Conservation (phyloP, 1,140 invertebrate species). For the Drosophila cardini region DNA sequence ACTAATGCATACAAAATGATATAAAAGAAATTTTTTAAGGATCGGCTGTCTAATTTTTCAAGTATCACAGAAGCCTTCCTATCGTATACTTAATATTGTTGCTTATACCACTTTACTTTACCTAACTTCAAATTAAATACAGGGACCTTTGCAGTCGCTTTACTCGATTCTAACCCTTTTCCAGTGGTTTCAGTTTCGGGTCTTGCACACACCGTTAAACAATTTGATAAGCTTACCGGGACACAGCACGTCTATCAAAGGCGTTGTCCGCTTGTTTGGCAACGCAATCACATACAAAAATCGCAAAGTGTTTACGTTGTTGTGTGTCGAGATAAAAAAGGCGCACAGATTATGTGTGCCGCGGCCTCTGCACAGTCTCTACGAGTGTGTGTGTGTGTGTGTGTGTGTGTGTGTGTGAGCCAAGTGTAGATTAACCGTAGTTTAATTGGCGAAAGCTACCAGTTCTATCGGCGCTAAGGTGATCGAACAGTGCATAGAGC, state of each 20-base stretch:
- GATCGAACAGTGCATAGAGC: conserved; percentile 67
- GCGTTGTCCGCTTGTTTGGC: conserved; percentile 51
- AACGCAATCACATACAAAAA: conserved; percentile 56
- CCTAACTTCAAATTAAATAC: no score
- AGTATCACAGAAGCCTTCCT: no score
- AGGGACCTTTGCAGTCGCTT: no score
- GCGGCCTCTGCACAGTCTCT: conserved; percentile 14
- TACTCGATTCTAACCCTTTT: no score
- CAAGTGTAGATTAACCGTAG: conserved; percentile 72
- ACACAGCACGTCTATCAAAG: conserved; percentile 43
- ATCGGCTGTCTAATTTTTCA: no score
- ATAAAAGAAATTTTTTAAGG: no score
- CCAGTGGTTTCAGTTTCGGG: not conserved
- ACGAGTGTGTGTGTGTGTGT: conserved; percentile 1
- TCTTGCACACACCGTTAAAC: conserved; percentile 20
- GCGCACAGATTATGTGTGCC: conserved; percentile 60
- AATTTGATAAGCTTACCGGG: conserved; percentile 47
- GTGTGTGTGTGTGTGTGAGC: conserved; percentile 19
- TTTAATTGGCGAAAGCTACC: conserved; percentile 71
- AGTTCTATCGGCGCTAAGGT: conserved; percentile 47
- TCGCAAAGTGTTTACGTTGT: conserved; percentile 65
- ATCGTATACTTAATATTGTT: no score
- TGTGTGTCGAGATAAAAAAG: conserved; percentile 64
- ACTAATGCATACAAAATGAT: no score
- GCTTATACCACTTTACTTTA: no score